A percentile compares a stretch with the other conserved stretches of the same genome.
Conservation (phyloP, 2,113 vertebrate genomes). For the Elanus axillaris region DNA sequence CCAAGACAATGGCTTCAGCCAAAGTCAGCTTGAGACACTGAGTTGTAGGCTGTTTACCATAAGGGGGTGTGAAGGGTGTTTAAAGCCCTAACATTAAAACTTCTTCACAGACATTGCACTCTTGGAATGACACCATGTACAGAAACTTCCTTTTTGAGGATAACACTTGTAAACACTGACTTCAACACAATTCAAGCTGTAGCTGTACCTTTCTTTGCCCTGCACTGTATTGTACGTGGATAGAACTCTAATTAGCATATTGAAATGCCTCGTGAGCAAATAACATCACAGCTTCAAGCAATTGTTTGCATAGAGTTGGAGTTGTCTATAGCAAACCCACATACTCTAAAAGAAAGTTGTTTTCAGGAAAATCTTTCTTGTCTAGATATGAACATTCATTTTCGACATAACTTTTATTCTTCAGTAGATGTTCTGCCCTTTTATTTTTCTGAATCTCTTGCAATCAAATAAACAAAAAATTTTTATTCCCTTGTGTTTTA, state of each 20-base stretch:
- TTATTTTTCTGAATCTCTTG: background rate
- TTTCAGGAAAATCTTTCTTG: background rate
- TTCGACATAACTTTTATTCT: background rate
- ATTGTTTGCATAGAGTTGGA: background rate
- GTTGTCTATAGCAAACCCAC: background rate
- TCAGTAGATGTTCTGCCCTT: background rate
- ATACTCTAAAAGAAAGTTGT: background rate
- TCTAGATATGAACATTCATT: background rate
- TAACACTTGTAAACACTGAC: background rate
- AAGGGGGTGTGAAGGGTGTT: rapidly evolving
- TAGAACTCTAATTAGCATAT: background rate
- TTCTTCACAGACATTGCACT: background rate
- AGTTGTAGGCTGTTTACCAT: background rate
- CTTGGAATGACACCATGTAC: background rate
- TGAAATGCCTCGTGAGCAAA: background rate
- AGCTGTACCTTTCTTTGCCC: background rate
- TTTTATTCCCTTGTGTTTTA: background rate
- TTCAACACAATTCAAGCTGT: background rate
- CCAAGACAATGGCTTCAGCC: background rate
- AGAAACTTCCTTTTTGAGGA: background rate
- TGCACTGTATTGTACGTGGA: background rate
- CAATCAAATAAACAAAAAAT: background rate
- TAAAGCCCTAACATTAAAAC: background rate
- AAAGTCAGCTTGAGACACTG: background rate
- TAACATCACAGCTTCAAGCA: background rate